Conservation (phyloP, 2,888 invertebrate species). For the Eupeodes latifasciatus region DNA sequence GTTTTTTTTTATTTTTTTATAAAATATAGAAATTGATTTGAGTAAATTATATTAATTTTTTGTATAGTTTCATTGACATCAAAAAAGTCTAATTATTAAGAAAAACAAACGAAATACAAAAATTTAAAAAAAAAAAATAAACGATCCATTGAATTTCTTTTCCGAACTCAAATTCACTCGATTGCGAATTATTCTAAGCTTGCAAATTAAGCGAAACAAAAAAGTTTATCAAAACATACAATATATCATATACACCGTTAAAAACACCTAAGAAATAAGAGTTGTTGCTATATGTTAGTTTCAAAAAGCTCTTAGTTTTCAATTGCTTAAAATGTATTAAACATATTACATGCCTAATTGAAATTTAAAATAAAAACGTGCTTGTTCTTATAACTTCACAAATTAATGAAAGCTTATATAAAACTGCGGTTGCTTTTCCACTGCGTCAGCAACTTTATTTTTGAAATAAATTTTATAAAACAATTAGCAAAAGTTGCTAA, state of each 20-base stretch:
- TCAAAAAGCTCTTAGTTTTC: conserved; percentile 44
- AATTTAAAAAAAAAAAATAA: background rate
- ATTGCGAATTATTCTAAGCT: conserved; percentile 64
- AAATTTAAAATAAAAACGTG: background rate
- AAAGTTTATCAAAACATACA: background rate
- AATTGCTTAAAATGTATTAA: conserved; percentile 20
- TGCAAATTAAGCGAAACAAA: conserved; percentile 29
- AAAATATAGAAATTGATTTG: conserved; percentile 36
- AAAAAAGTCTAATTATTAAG: conserved; percentile 44
- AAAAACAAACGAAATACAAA: background rate
- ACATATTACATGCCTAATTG: background rate
- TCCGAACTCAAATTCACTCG: conserved; percentile 77
- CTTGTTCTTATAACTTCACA: background rate
- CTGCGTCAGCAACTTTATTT: background rate
- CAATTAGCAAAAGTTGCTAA: background rate
- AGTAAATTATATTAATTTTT: conserved; percentile 36
- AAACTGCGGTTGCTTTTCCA: background rate
- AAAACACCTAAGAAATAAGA: conserved; percentile 26
- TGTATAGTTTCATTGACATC: conserved; percentile 51
- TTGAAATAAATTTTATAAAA: background rate
- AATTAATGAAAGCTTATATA: background rate
- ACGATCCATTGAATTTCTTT: conserved; percentile 48
- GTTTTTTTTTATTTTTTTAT: conserved; percentile 20
- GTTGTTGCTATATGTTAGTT: conserved; percentile 34
- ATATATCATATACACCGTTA: background rate